A percentile compares a stretch with the other conserved stretches of the same genome.
phyloP scores from a whole-genome alignment of 2,113 vertebrate species.

The Willisornis vidua region DNA sequence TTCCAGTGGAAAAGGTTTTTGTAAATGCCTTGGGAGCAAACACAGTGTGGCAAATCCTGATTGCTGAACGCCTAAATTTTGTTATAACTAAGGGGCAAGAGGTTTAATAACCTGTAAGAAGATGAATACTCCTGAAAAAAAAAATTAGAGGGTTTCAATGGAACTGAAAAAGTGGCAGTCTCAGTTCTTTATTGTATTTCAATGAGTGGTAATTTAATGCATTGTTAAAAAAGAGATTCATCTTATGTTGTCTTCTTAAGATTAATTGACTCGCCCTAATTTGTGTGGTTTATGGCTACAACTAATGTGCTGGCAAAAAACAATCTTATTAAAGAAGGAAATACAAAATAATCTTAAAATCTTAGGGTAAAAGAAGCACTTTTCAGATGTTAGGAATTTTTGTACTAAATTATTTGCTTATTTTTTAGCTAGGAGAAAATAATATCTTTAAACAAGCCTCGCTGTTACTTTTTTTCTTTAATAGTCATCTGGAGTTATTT shows the following conservation, averaged over 20 bases:
- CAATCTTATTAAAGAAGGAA: not conserved
- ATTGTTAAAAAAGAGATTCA: not conserved
- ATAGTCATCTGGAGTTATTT: not conserved
- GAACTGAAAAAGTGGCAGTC: not conserved
- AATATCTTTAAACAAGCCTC: not conserved
- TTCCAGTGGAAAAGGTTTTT: not conserved
- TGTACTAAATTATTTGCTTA: not conserved
- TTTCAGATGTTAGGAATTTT: not conserved
- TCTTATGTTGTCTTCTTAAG: not conserved
- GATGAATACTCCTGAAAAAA: not conserved
- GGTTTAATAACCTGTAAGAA: not conserved
- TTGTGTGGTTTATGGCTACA: not conserved
- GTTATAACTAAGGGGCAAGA: not conserved
- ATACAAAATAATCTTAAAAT: not conserved
- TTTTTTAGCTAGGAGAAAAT: not conserved
- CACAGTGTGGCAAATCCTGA: not conserved
- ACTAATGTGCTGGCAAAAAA: not conserved
- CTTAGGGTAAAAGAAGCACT: not conserved
- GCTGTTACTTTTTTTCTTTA: not conserved
- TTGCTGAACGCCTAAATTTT: not conserved
- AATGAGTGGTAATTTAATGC: not conserved
- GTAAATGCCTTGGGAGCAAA: not conserved
- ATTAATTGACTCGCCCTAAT: not conserved
- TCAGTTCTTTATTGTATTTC: not conserved
- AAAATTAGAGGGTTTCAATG: not conserved